A percentile compares a stretch with the other conserved stretches of the same genome.
phyloP scores from a whole-genome alignment of 2,797 vertebrate species.

The Rousettus madagascariensis region DNA sequence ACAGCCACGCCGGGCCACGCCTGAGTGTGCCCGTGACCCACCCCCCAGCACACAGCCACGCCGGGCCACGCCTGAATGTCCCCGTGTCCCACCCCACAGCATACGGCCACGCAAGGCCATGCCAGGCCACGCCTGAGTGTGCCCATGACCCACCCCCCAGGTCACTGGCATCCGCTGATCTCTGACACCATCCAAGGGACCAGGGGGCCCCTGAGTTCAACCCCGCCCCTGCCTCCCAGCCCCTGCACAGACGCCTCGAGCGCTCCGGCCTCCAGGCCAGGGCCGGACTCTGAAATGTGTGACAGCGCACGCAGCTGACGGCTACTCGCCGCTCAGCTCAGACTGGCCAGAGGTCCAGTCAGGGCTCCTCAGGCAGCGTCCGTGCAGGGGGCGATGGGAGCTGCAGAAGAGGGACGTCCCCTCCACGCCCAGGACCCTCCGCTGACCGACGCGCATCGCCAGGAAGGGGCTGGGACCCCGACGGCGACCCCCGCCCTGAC shows the following conservation, averaged over 20 bases:
- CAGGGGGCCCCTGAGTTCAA: neutral
- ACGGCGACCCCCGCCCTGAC: neutral
- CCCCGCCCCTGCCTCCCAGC: neutral
- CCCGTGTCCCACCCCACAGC: neutral
- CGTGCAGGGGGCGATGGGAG: neutral
- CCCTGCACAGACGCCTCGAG: too few species aligned
- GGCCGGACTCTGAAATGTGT: neutral
- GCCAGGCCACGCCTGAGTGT: neutral
- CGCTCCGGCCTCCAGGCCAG: neutral
- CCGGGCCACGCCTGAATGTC: too few species aligned
- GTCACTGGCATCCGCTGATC: fast-evolving
- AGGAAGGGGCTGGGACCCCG: neutral
- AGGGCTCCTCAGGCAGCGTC: neutral
- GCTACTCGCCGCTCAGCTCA: neutral
- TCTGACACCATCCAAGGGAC: neutral
- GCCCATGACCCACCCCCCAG: neutral
- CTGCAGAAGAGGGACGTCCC: neutral
- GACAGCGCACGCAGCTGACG: fast-evolving
- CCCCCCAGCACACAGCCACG: neutral
- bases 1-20: fast-evolving
- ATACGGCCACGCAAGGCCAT: fast-evolving
- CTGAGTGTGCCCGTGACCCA: neutral
- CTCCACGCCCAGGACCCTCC: neutral
- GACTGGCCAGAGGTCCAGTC: fast-evolving
- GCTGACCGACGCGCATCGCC: neutral